A percentile compares a stretch with the other conserved stretches of the same genome.
Conservation (phyloP, 2,797 vertebrate species). For the Lutjanus argentimaculatus region DNA sequence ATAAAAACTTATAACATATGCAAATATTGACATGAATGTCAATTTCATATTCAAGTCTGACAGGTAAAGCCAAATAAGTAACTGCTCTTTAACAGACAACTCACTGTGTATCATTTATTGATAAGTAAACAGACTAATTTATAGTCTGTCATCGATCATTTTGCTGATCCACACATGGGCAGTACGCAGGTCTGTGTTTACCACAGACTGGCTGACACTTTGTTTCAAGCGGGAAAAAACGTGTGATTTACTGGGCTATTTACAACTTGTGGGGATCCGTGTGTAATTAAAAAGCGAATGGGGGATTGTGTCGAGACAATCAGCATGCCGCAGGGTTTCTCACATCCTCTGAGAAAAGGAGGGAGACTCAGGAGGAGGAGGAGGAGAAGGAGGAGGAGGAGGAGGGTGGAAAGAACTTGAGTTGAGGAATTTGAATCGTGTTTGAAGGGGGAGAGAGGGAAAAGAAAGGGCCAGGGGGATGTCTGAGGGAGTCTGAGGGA, state of each 20-base stretch:
- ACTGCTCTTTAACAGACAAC: too few relatives aligned
- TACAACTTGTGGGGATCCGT: constrained; percentile 50
- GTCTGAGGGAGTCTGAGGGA: constrained; percentile 58
- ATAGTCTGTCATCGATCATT: background rate
- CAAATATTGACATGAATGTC: background rate
- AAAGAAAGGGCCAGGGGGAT: constrained; percentile 48
- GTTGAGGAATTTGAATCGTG: constrained; percentile 87
- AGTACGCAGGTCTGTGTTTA: background rate
- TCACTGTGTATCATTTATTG: constrained; percentile 3
- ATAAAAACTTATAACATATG: background rate
- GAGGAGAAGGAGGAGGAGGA: constrained; percentile 53
- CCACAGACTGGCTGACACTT: constrained; percentile 16
- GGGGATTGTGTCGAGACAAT: constrained; percentile 75
- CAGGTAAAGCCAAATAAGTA: background rate
- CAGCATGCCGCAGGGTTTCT: constrained; percentile 71
- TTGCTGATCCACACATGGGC: background rate
- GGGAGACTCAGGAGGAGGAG: constrained; percentile 54
- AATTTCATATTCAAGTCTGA: too few relatives aligned
- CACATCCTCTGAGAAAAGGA: constrained; percentile 72
- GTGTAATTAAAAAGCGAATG: constrained; percentile 75
- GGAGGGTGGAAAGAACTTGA: constrained; percentile 79
- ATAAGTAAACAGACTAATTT: background rate
- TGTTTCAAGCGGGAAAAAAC: constrained; percentile 41
- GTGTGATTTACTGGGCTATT: constrained; percentile 42
- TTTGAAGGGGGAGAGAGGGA: constrained; percentile 70